phyloP scores from a whole-genome alignment of 1,140 invertebrate species.

The Cyclina sinensis region DNA sequence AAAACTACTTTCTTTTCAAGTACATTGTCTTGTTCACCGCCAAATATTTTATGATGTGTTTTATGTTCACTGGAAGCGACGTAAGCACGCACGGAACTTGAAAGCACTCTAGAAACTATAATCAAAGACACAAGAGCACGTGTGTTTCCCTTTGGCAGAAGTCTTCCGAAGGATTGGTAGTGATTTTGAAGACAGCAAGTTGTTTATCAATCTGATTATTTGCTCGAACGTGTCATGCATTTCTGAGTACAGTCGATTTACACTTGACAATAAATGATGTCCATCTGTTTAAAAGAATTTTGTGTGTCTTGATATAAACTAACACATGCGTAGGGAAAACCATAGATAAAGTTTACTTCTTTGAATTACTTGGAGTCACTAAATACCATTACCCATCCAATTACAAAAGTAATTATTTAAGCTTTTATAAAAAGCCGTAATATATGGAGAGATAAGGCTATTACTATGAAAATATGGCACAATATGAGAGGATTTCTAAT shows the following conservation, averaged over 20 bases:
- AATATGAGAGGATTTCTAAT: not conserved
- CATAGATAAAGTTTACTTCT: too few relatives aligned
- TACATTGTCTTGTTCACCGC: constrained; percentile 24
- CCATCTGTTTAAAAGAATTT: too few relatives aligned
- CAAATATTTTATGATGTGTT: constrained; percentile 8
- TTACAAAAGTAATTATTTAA: too few relatives aligned
- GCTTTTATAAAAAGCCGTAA: too few relatives aligned
- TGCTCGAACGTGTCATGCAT: too few relatives aligned
- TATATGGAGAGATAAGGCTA: too few relatives aligned
- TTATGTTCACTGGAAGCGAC: constrained; percentile 18
- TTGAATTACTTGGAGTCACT: too few relatives aligned
- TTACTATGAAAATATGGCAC: not conserved
- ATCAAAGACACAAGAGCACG: constrained; percentile 3
- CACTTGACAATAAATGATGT: too few relatives aligned
- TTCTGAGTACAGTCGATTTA: too few relatives aligned
- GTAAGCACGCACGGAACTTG: not conserved
- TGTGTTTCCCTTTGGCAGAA: not conserved
- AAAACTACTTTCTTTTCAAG: not conserved
- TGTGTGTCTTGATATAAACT: too few relatives aligned
- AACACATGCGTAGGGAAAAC: too few relatives aligned
- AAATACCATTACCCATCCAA: too few relatives aligned
- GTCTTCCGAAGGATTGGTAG: not conserved
- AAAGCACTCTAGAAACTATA: not conserved
- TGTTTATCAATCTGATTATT: not conserved
- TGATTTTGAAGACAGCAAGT: not conserved